Evolutionary conservation across 2,113 vertebrate species (phyloP).

Genomic region (Pao palembangensis): DNA sequence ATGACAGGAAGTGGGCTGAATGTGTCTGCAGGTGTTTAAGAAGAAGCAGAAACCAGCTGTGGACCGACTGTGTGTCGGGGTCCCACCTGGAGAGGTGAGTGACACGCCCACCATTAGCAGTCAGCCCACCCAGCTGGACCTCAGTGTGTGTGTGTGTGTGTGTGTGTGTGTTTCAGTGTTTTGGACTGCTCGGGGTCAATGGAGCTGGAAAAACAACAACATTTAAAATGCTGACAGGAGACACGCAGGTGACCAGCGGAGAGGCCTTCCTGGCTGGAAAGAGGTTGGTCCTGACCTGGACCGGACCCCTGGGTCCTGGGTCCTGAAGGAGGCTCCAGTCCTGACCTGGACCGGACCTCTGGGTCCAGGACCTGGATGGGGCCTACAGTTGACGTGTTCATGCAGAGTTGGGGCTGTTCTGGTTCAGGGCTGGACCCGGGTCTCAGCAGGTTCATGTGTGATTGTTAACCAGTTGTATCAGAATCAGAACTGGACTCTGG

Average conservation of each 20-base stretch:
- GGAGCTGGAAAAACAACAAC: slow-evolving; percentile 97
- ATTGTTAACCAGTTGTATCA: too few species aligned
- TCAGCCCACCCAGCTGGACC: background rate
- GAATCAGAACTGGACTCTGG: too few species aligned
- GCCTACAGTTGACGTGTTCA: too few species aligned
- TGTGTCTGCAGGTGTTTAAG: slow-evolving; percentile 84
- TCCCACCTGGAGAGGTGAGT: slow-evolving; percentile 93
- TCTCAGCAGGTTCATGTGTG: too few species aligned
- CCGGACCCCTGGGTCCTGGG: too few species aligned
- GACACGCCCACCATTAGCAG: background rate
- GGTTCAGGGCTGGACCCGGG: too few species aligned
- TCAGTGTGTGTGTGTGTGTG: background rate
- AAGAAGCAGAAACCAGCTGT: slow-evolving; percentile 94
- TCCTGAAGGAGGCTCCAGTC: too few species aligned
- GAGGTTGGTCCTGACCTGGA: too few species aligned
- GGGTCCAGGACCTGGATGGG: too few species aligned
- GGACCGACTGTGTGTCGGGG: slow-evolving; percentile 93
- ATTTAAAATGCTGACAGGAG: slow-evolving; percentile 98
- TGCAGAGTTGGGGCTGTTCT: too few species aligned
- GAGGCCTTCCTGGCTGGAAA: slow-evolving; percentile 92
- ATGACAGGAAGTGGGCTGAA: background rate
- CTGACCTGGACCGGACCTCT: too few species aligned
- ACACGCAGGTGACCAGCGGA: slow-evolving; percentile 88
- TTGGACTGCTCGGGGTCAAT: slow-evolving; percentile 94
- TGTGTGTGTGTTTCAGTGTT: slow-evolving; percentile 77